Evolutionary conservation across 1,140 invertebrate species (phyloP).

Genomic region (Drosophila biarmipes): DNA sequence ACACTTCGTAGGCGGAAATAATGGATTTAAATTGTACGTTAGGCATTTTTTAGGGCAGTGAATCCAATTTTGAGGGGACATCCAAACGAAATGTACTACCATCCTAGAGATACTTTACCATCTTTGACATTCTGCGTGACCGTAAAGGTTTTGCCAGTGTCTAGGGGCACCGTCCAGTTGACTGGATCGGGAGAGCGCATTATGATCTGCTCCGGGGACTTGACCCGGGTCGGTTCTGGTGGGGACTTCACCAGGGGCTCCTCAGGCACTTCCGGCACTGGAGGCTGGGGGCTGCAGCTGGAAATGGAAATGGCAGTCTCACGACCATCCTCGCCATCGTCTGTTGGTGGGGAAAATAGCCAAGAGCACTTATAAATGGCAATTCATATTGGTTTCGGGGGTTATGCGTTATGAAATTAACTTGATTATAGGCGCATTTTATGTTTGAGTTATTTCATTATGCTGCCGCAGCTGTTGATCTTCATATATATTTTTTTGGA

Average conservation of each 20-base stretch:
- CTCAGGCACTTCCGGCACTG: constrained; percentile 84
- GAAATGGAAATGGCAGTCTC: constrained; percentile 83
- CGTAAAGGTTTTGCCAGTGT: constrained; percentile 96
- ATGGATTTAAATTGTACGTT: neutral
- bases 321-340: constrained; percentile 79
- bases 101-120: constrained; percentile 89
- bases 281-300: constrained; percentile 83
- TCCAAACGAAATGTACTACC: neutral
- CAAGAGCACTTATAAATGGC: constrained; percentile 31
- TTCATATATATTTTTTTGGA: constrained; percentile 26
- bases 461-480: constrained; percentile 58
- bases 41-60: neutral
- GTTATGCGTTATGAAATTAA: constrained; percentile 14
- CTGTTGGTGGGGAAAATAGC: constrained; percentile 70
- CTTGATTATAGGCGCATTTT: constrained; percentile 60
- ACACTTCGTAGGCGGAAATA: neutral
- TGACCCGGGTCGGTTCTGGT: constrained; percentile 95
- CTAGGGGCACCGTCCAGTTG: constrained; percentile 96
- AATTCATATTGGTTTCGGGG: neutral
- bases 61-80: too few relatives aligned
- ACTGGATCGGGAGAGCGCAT: constrained; percentile 96
- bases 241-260: constrained; percentile 94
- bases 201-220: constrained; percentile 96
- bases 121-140: constrained; percentile 95
- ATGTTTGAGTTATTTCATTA: constrained; percentile 54